These are phyloP conservation scores for Felis chaus DNA, from an alignment of 2,113 vertebrate genomes.

Conservation along the genomic window DNA sequence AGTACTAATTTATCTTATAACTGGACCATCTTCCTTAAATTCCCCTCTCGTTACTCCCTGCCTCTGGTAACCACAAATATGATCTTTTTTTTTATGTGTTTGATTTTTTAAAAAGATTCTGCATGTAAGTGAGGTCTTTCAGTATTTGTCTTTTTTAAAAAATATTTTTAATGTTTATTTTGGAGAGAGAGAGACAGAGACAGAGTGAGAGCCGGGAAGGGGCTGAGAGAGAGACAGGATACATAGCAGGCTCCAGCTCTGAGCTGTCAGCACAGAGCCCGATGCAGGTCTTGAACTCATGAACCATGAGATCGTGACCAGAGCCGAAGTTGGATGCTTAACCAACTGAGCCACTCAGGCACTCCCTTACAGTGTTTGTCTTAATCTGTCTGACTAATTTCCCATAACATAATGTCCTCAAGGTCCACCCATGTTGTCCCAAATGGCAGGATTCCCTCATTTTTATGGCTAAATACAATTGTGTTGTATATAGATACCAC, in stretches of 20 bases:
- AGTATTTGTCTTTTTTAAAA: too few relatives aligned
- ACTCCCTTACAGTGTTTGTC: not conserved
- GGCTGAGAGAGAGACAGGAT: too few relatives aligned
- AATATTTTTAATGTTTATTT: too few relatives aligned
- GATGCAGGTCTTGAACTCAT: too few relatives aligned
- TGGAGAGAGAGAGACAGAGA: too few relatives aligned
- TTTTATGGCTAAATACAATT: not conserved
- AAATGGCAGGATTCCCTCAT: not conserved
- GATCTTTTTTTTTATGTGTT: not conserved
- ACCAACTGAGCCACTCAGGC: too few relatives aligned
- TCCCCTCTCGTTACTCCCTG: too few relatives aligned
- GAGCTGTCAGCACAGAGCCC: too few relatives aligned
- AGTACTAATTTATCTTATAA: not conserved
- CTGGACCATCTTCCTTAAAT: not conserved
- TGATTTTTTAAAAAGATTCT: not conserved
- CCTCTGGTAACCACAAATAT: not conserved
- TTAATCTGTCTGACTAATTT: not conserved
- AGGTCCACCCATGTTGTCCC: not conserved
- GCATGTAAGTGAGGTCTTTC: not conserved
- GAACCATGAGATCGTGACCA: too few relatives aligned
- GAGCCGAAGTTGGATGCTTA: too few relatives aligned
- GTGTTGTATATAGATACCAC: not conserved
- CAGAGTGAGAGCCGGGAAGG: too few relatives aligned
- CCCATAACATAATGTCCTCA: not conserved
- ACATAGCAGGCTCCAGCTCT: too few relatives aligned